Evolutionary conservation across 2,888 invertebrate species (phyloP), one percentile per base, ranked within the genome.

Genomic region (Agriopis leucophaearia): DNA sequence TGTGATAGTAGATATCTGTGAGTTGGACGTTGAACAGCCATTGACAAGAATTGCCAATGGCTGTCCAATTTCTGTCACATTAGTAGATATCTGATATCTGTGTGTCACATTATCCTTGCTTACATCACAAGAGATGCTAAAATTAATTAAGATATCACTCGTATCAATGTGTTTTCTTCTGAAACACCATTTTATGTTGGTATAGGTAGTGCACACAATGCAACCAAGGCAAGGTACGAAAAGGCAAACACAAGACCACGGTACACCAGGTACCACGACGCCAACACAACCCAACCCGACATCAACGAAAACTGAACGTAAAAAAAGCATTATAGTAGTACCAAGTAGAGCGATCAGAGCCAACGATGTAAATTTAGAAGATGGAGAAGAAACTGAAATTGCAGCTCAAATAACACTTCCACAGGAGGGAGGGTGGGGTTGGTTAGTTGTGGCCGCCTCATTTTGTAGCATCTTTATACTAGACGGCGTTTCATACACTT

Each of bases 381-480:
- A 88, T 80, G 90, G 85, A 40, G 90, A 91, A 82, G 90, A 91
- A 83, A 89, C 88, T 62, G 93, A 93, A 83, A 91, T 94, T 50
- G 81, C 90, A 57, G 91, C 92, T n/a, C 88, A 91, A 80, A 88
- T 94, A 76, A 83, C 88, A 48, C 74, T 92, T 45, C 92, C 93
- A 13, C 74, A 82, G 64, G 93, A 94, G 71, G 91, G 91, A 65
- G 88, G 88, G 35, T 93, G 92, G 92, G 92, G 92, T 47, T 94
- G 93, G 93, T 79, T 91, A 7, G 92, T 94, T 12, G 89, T 92
- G 1, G 62, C 75, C 48, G 80, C 85, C 38, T 77, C 89, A 9
- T 92, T 92, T 77, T 69, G 72, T 13, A 74, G 74, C 71, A 84
- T 88, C 69, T 84, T 88, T 68, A 71, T 92, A 60, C 69, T 92